Conservation (phyloP, 2,113 vertebrate genomes). For the Panthera leo region DNA sequence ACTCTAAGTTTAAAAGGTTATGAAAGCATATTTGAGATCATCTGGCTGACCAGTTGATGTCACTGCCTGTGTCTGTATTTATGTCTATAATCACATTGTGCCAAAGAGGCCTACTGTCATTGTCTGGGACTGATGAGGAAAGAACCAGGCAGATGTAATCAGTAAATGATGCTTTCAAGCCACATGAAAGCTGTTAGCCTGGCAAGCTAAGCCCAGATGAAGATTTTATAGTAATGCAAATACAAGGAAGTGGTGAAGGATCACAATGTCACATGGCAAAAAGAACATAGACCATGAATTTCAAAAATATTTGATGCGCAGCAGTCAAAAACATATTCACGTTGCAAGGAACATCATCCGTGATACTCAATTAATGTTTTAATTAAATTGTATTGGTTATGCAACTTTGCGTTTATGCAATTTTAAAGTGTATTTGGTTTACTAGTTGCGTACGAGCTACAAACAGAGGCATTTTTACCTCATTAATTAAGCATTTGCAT, state of each 20-base stretch:
- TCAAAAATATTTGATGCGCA: neutral
- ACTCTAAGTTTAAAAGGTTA: neutral
- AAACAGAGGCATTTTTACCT: neutral
- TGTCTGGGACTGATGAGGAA: neutral
- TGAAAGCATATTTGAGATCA: neutral
- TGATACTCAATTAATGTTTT: constrained; percentile 33
- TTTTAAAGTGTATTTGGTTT: constrained; percentile 6
- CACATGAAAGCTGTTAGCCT: constrained; percentile 12
- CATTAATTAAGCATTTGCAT: neutral
- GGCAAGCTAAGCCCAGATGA: neutral
- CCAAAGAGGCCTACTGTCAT: neutral
- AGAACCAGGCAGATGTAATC: neutral
- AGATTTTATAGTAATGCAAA: neutral
- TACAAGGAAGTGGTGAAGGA: neutral
- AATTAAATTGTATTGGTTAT: constrained; percentile 21
- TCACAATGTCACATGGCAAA: neutral
- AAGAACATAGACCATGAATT: neutral
- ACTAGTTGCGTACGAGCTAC: constrained; percentile 14
- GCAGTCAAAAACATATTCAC: neutral
- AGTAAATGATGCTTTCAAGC: constrained; percentile 15
- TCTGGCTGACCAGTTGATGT: neutral
- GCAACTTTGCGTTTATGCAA: constrained; percentile 9
- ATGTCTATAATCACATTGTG: neutral
- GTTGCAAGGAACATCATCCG: neutral
- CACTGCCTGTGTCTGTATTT: neutral